Percentiles rank a stretch among this genome's conserved stretches.
phyloP scores from a whole-genome alignment of 2,797 vertebrate species.

The Myripristis jacobus region DNA sequence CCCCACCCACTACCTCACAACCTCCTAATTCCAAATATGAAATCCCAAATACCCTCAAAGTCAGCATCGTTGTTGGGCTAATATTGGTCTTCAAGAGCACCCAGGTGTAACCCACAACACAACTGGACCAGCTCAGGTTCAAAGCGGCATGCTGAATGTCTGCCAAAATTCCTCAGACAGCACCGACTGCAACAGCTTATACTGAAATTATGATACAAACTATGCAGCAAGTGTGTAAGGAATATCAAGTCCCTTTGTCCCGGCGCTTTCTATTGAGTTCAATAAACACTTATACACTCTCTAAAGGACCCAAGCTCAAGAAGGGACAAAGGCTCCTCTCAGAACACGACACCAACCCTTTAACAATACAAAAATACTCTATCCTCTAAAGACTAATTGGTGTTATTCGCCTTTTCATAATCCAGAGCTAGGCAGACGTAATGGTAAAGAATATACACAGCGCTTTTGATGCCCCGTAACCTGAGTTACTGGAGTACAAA shows the following conservation, averaged over 20 bases:
- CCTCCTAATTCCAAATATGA: constrained; percentile 68
- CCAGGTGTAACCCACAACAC: constrained; percentile 74
- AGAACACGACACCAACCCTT: constrained; percentile 82
- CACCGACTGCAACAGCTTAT: constrained; percentile 72
- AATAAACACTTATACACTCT: constrained; percentile 84
- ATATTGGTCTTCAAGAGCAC: constrained; percentile 70
- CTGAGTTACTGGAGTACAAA: constrained; percentile 72
- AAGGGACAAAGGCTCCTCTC: constrained; percentile 81
- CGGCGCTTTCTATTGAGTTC: constrained; percentile 79
- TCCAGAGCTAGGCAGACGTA: constrained; percentile 75
- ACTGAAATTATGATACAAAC: constrained; percentile 83
- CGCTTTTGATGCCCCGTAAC: constrained; percentile 75
- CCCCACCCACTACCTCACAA: constrained; percentile 49
- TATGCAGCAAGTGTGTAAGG: constrained; percentile 81
- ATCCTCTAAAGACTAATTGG: constrained; percentile 86
- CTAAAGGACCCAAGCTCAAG: constrained; percentile 79
- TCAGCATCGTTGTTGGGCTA: constrained; percentile 68
- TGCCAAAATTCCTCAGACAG: constrained; percentile 76
- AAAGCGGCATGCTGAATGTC: constrained; percentile 75
- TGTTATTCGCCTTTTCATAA: constrained; percentile 83
- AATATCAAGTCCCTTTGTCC: constrained; percentile 85
- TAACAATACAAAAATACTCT: constrained; percentile 83
- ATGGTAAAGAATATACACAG: constrained; percentile 71
- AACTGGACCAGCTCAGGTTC: constrained; percentile 65
- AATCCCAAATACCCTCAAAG: constrained; percentile 75